These are phyloP conservation scores for Ischnura elegans DNA, from an alignment of 2,888 invertebrate genomes.

Conservation along the genomic window DNA sequence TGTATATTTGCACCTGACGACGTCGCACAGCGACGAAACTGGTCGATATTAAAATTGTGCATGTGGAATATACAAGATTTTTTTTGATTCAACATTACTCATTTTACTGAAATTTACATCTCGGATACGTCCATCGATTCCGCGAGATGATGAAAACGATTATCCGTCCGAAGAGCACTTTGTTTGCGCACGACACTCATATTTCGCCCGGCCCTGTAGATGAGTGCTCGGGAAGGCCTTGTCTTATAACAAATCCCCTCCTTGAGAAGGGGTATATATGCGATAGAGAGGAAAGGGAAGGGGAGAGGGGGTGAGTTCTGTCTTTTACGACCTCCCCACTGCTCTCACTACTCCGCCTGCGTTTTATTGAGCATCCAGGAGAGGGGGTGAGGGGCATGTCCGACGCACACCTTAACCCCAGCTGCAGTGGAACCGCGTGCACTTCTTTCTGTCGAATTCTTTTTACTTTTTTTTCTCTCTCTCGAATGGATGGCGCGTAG, in stretches of 20 bases:
- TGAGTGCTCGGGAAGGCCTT: background rate
- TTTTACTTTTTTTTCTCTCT: too few species aligned
- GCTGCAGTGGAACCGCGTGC: background rate
- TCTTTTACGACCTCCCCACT: background rate
- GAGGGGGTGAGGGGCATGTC: background rate
- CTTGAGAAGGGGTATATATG: background rate
- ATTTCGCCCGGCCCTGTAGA: constrained; percentile 8
- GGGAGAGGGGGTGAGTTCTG: background rate
- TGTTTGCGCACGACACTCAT: background rate
- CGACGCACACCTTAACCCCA: constrained; percentile 20
- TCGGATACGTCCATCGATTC: too few species aligned
- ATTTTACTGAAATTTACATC: too few species aligned
- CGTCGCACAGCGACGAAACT: too few species aligned
- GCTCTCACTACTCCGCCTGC: background rate
- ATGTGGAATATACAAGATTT: too few species aligned
- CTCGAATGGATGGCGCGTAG: background rate
- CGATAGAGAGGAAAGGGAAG: too few species aligned
- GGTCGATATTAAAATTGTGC: too few species aligned
- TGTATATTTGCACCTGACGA: too few species aligned
- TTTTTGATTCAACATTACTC: too few species aligned
- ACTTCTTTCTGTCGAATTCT: background rate
- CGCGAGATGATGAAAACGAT: background rate
- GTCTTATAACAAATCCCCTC: background rate
- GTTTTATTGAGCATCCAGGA: background rate
- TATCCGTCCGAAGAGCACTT: background rate